A percentile compares a stretch with the other conserved stretches of the same genome.
Evolutionary conservation across 2,888 invertebrate genomes (phyloP).

Genomic region (Drosophila longiperda): DNA sequence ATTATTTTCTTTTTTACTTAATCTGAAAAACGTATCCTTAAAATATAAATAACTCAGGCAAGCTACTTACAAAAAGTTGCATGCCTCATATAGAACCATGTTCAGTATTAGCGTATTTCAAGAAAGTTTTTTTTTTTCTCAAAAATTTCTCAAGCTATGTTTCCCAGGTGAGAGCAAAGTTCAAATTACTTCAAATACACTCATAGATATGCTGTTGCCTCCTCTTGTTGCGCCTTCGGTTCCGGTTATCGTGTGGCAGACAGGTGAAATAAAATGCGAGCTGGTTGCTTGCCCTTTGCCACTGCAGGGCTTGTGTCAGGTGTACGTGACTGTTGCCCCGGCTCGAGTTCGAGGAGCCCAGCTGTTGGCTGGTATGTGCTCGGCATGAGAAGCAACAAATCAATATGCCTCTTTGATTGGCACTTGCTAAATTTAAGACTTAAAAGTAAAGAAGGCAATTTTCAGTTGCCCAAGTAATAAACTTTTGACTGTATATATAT

Average conservation of each 20-base stretch:
- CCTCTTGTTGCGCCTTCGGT: background rate
- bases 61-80: background rate
- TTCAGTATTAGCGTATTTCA: background rate
- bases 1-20: background rate
- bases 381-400: conserved; percentile 52
- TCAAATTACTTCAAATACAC: conserved; percentile 11
- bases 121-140: background rate
- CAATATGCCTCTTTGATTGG: conserved; percentile 74
- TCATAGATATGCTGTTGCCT: conserved; percentile 4
- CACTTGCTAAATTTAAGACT: conserved; percentile 66
- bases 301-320: conserved; percentile 43
- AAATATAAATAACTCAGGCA: background rate
- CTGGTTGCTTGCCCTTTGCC: conserved; percentile 46
- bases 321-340: conserved; percentile 72
- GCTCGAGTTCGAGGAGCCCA: conserved; percentile 14
- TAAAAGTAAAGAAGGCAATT: conserved; percentile 15
- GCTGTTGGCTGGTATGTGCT: conserved; percentile 43
- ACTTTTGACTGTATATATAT: background rate
- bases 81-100: background rate
- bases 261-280: conserved; percentile 71
- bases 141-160: conserved; percentile 3
- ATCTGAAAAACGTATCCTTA: background rate
- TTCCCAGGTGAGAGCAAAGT: background rate
- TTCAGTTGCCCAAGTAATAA: background rate
- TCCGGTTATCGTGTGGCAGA: conserved; percentile 42